Percentiles rank a stretch among this genome's conserved stretches.
phyloP scores from a whole-genome alignment of 2,113 vertebrate species.

The Vidua chalybeata region DNA sequence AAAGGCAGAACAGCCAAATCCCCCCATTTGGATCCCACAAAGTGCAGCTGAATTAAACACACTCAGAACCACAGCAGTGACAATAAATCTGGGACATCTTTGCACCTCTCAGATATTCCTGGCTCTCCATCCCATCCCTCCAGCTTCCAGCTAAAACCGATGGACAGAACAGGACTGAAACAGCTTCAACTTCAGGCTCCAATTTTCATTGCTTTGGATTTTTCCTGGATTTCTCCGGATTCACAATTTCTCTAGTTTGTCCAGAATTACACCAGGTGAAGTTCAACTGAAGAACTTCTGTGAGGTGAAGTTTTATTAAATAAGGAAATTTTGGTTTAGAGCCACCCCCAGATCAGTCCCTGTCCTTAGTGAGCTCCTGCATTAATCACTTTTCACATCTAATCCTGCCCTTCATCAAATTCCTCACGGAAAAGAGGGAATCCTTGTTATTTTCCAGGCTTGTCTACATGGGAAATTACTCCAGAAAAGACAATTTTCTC shows the following conservation, averaged over 20 bases:
- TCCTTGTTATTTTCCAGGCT: not conserved
- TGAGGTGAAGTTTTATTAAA: not conserved
- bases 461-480: not conserved
- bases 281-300: not conserved
- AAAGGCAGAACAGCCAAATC: not conserved
- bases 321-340: not conserved
- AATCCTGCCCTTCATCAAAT: not conserved
- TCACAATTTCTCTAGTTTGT: not conserved
- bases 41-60: not conserved
- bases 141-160: not conserved
- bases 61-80: no score
- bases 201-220: not conserved
- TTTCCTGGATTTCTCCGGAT: not conserved
- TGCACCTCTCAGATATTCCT: not conserved
- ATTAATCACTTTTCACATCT: not conserved
- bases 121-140: not conserved
- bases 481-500: not conserved
- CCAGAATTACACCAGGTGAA: not conserved
- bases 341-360: not conserved
- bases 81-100: rapidly evolving
- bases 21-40: rapidly evolving
- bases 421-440: not conserved
- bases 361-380: not conserved
- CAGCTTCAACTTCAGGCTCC: not conserved
- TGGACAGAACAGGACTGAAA: not conserved